A percentile compares a stretch with the other conserved stretches of the same genome.
Conservation (phyloP, 2,888 invertebrate genomes). For the Smittia aterrima region DNA sequence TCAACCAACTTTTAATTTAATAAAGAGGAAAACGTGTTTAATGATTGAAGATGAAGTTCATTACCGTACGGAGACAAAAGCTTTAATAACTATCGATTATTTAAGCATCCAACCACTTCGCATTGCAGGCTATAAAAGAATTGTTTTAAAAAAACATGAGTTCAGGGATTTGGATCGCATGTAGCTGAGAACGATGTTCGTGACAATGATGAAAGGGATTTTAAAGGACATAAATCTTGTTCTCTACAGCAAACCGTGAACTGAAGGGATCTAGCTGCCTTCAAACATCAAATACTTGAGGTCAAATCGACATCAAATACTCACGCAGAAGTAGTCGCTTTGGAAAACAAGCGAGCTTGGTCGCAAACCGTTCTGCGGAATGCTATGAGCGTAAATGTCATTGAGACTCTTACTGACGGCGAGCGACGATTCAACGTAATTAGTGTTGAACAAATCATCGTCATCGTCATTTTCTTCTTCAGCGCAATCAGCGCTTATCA, state of each 20-base stretch:
- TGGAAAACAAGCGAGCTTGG: slow-evolving; percentile 11
- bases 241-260: not conserved
- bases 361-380: not conserved
- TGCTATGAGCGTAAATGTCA: slow-evolving; percentile 13
- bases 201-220: slow-evolving; percentile 1
- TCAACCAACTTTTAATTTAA: not conserved
- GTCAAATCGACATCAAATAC: not conserved
- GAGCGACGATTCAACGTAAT: not conserved
- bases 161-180: not conserved
- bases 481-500: not conserved
- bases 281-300: not conserved
- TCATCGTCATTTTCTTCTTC: not conserved
- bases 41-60: slow-evolving; percentile 12
- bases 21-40: not conserved
- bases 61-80: slow-evolving; percentile 43
- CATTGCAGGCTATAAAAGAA: slow-evolving; percentile 54
- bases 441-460: slow-evolving; percentile 25
- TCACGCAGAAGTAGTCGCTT: slow-evolving; percentile 11
- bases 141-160: not conserved
- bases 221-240: slow-evolving; percentile 8
- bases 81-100: slow-evolving; percentile 53
- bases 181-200: not conserved
- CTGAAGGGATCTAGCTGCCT: not conserved
- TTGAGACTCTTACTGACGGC: slow-evolving; percentile 26
- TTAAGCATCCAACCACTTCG: slow-evolving; percentile 56